Evolutionary conservation across 2,888 invertebrate genomes (phyloP), one percentile per base, ranked within the genome.

Genomic region (Steromphala cineraria): DNA sequence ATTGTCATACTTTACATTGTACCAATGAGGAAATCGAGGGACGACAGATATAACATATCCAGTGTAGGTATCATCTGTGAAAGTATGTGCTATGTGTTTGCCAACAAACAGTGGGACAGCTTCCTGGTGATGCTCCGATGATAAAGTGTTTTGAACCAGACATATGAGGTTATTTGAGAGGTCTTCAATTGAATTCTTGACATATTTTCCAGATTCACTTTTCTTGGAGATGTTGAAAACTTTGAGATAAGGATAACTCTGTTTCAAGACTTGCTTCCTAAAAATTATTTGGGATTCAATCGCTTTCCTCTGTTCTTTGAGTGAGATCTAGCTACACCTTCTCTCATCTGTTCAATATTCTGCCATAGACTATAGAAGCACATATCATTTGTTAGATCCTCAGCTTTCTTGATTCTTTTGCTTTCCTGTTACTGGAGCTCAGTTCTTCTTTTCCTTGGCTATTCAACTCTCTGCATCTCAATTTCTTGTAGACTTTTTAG

Each of bases 1-100:
- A 52, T 75, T 53, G 17, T 80, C 80, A 75, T 80, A 80, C 36
- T 75, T 75, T 17, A 75, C 24, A 80, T 75, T 80, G 75, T 74
- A 75, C 75, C 55, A 80, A 21, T 52, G 7, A 3, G 53, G 75
- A 21, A 74, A 80, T 5, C 80, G 56, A n/a, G 80, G 80, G 3
- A 80, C 80, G 5, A 67, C 52, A 36, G 80, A 80, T 21, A 80
- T 77, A 4, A 67, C 67, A 24, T 55, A 36, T 1, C 76, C 80
- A 2, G 15, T 15, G 55, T 53, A 80, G 19, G 8, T 24, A 24
- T 5, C 62, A 24, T 31, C 56, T 19, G 17, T n/a, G 24, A 75
- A 75, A 4, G 10, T 75, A 19, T 75, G 75, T 15, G 13, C 52
- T 0, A 75, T 75, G n/a, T 46, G 46, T 21, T 75, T 75, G 7